A percentile compares a stretch with the other conserved stretches of the same genome.
Evolutionary conservation across 2,113 vertebrate species (phyloP).

Genomic region (Pangasianodon gigas): DNA sequence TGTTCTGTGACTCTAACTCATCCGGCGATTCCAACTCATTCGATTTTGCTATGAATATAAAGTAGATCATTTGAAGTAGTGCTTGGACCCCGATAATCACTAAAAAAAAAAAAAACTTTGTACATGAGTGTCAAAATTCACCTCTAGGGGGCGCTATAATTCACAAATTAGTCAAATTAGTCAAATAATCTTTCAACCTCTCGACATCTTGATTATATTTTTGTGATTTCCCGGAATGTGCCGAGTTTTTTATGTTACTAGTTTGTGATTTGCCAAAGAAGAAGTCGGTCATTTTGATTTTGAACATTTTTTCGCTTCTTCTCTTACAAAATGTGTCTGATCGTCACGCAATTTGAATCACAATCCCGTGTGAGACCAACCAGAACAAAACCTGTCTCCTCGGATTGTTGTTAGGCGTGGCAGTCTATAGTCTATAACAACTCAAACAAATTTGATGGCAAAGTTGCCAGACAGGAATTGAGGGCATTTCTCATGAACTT

Average conservation of each 20-base stretch:
- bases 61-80: background rate
- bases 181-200: too few relatives aligned
- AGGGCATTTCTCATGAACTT: background rate
- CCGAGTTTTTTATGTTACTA: too few relatives aligned
- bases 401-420: background rate
- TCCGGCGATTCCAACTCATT: background rate
- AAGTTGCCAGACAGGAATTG: background rate
- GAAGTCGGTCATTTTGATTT: too few relatives aligned
- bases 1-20: background rate
- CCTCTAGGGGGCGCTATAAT: background rate
- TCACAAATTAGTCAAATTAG: too few relatives aligned
- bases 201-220: too few relatives aligned
- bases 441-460: background rate
- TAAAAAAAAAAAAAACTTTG: too few relatives aligned
- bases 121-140: too few relatives aligned
- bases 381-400: background rate
- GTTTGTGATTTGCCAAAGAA: background rate
- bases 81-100: background rate
- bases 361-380: too few relatives aligned
- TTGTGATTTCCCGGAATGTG: too few relatives aligned
- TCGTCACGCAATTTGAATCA: background rate
- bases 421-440: background rate
- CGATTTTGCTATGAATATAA: too few relatives aligned
- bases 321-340: background rate
- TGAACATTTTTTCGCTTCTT: background rate